A percentile compares a stretch with the other conserved stretches of the same genome.
Evolutionary conservation across 2,888 invertebrate genomes (phyloP).

Genomic region (Athetis lepigone): DNA sequence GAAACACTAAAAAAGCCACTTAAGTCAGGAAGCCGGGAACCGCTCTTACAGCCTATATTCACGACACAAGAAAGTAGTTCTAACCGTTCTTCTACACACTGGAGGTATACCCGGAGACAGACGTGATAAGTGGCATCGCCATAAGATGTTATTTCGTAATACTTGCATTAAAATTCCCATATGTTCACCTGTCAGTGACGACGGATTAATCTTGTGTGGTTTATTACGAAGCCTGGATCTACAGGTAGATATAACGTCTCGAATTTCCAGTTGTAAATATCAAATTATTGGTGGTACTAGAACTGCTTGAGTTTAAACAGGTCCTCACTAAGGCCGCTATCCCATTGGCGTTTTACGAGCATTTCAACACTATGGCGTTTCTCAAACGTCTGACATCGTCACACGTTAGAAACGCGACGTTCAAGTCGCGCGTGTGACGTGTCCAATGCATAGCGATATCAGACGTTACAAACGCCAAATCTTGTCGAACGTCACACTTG

Average conservation of each 20-base stretch:
- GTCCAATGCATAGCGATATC: no score
- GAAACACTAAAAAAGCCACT: slow-evolving; percentile 29
- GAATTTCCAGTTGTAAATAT: neutral
- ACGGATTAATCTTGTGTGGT: slow-evolving; percentile 41
- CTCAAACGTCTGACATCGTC: no score
- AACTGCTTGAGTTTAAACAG: no score
- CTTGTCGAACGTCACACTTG: no score
- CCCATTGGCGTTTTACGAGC: no score
- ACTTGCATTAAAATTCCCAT: slow-evolving; percentile 35
- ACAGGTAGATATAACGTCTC: neutral
- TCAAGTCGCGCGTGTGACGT: no score
- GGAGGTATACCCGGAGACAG: slow-evolving; percentile 55
- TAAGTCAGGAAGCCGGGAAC: slow-evolving; percentile 38
- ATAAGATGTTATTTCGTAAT: slow-evolving; percentile 56
- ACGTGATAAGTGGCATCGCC: slow-evolving; percentile 63
- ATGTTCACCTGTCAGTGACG: slow-evolving; percentile 33
- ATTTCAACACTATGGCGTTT: no score
- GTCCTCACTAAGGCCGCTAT: no score
- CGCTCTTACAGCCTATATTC: slow-evolving; percentile 16
- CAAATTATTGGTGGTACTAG: no score
- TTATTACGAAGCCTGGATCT: slow-evolving; percentile 1
- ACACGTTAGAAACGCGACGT: no score
- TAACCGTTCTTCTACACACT: slow-evolving; percentile 37
- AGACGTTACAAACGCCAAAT: no score
- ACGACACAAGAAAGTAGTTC: slow-evolving; percentile 47